These are phyloP conservation scores for Monopis laevigella DNA, from an alignment of 2,888 invertebrate species.

Conservation along the genomic window DNA sequence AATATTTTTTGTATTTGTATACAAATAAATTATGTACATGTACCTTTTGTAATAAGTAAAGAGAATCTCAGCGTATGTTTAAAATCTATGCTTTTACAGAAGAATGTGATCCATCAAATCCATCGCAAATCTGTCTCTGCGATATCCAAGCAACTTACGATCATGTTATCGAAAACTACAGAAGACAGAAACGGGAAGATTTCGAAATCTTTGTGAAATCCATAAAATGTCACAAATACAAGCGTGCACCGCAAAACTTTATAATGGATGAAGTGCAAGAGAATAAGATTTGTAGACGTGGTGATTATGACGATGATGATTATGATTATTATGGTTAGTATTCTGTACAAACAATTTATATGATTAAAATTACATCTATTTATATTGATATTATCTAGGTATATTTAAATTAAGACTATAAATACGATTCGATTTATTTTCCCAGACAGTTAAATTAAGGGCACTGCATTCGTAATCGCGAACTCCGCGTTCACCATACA, in stretches of 20 bases:
- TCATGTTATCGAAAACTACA: conserved; percentile 22
- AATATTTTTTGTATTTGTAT: too few species aligned
- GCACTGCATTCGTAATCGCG: too few species aligned
- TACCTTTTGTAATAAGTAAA: too few species aligned
- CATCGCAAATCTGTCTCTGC: conserved; percentile 24
- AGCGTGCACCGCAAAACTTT: conserved; percentile 22
- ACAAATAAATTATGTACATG: too few species aligned
- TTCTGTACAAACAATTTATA: not conserved
- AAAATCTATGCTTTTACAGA: too few species aligned
- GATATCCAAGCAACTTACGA: conserved; percentile 30
- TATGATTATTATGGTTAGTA: conserved; percentile 1
- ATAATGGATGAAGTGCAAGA: conserved; percentile 17
- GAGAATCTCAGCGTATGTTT: too few species aligned
- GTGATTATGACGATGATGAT: conserved; percentile 1
- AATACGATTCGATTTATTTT: too few species aligned
- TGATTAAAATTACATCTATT: conserved; percentile 2
- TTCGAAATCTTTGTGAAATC: conserved; percentile 29
- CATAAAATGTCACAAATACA: conserved; percentile 28
- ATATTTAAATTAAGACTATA: too few species aligned
- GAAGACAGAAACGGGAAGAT: conserved; percentile 15
- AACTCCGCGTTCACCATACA: too few species aligned
- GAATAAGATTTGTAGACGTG: not conserved
- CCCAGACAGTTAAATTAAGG: too few species aligned
- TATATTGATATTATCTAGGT: not conserved
- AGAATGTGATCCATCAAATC: conserved; percentile 26